Evolutionary conservation across 2,113 vertebrate genomes (phyloP).

Genomic region (Setophaga kirtlandii): DNA sequence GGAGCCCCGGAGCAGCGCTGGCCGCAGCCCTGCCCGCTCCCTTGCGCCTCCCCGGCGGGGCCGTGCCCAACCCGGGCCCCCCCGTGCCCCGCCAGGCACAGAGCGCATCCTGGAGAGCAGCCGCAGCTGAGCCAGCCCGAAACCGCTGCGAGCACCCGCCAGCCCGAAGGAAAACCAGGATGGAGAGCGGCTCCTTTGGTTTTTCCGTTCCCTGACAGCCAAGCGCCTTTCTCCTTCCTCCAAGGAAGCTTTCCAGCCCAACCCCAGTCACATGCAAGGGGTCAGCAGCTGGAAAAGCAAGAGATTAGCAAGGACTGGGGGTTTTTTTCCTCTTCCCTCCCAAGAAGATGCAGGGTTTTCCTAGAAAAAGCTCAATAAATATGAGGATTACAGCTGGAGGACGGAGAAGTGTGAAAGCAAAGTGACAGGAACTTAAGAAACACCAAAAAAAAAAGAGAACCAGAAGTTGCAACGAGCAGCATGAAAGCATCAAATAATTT

Average conservation of each 20-base stretch:
- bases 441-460: not conserved
- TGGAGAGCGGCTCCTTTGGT: not conserved
- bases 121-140: not conserved
- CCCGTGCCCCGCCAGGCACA: not conserved
- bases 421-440: not conserved
- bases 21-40: not conserved
- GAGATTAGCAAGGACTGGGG: not conserved
- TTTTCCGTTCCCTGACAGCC: not conserved
- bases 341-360: not conserved
- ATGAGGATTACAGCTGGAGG: rapidly evolving
- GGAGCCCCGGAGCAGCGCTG: rapidly evolving
- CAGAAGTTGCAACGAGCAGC: not conserved
- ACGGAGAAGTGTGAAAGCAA: not conserved
- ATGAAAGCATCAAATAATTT: not conserved
- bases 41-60: not conserved
- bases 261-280: not conserved
- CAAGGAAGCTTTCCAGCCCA: not conserved
- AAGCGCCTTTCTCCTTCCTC: not conserved
- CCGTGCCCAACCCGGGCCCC: rapidly evolving
- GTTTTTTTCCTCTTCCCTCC: not conserved
- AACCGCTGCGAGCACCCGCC: not conserved
- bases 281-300: not conserved
- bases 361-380: not conserved
- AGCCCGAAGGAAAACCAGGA: rapidly evolving
- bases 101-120: not conserved